Percentiles rank a stretch among this genome's conserved stretches.
Conservation (phyloP, 2,888 invertebrate species). For the Hydroisotoma schaefferi region DNA sequence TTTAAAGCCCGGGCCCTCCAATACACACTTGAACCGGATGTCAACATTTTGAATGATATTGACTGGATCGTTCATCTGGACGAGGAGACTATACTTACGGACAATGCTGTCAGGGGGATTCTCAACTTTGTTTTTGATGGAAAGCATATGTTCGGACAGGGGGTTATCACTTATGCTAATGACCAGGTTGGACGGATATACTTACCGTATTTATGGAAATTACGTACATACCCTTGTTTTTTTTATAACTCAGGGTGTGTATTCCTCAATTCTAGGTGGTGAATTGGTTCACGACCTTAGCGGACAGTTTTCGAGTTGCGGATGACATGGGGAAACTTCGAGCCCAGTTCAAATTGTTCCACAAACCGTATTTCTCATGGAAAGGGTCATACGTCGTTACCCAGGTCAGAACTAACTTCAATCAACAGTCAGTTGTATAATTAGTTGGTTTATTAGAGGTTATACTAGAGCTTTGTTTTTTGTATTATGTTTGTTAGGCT, state of each 20-base stretch:
- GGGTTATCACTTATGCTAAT: slow-evolving; percentile 92
- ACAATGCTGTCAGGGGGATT: slow-evolving; percentile 83
- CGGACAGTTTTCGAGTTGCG: slow-evolving; percentile 91
- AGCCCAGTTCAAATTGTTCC: slow-evolving; percentile 86
- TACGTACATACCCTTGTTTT: background rate
- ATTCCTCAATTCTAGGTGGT: slow-evolving; percentile 60
- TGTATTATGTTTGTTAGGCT: slow-evolving; percentile 60
- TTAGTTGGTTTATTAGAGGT: background rate
- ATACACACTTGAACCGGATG: slow-evolving; percentile 87
- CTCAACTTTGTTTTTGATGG: slow-evolving; percentile 92
- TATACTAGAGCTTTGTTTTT: slow-evolving; percentile 6
- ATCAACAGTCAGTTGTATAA: background rate
- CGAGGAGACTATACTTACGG: slow-evolving; percentile 91
- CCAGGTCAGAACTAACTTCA: slow-evolving; percentile 63
- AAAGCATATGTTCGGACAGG: slow-evolving; percentile 92
- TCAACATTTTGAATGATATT: slow-evolving; percentile 76
- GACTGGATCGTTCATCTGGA: slow-evolving; percentile 98
- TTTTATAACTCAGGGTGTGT: background rate
- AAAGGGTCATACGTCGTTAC: slow-evolving; percentile 97
- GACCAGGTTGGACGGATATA: slow-evolving; percentile 60
- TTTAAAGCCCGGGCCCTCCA: slow-evolving; percentile 93
- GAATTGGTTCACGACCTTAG: slow-evolving; percentile 94
- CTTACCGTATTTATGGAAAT: background rate
- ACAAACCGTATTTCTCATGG: slow-evolving; percentile 94
- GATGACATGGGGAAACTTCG: slow-evolving; percentile 97